Evolutionary conservation across 2,888 invertebrate genomes (phyloP).

Genomic region (Mellilla xanthometata): DNA sequence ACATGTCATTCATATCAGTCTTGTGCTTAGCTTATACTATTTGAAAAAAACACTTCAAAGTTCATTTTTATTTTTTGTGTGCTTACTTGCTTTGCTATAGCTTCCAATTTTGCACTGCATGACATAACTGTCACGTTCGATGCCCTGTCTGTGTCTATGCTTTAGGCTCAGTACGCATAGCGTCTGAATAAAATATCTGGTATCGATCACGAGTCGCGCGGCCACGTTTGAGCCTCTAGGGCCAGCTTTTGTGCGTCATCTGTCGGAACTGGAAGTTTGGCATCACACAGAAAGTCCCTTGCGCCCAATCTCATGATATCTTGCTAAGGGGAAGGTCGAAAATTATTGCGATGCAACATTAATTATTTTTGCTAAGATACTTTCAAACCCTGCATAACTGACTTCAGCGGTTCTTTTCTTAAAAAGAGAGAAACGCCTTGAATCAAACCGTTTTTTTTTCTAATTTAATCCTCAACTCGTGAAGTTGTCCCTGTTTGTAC

Average conservation of each 20-base stretch:
- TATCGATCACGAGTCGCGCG: constrained; percentile 33
- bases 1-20: too few species aligned
- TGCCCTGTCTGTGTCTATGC: constrained; percentile 12
- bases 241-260: constrained; percentile 37
- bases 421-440: too few species aligned
- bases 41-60: too few species aligned
- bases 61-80: too few species aligned
- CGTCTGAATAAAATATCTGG: constrained; percentile 23
- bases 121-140: constrained; percentile 1
- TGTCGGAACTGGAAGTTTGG: constrained; percentile 23
- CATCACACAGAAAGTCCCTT: constrained; percentile 38
- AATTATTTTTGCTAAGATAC: background rate
- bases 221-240: constrained; percentile 19
- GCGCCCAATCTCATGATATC: constrained; percentile 16
- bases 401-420: too few species aligned
- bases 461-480: too few species aligned
- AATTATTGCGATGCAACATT: background rate
- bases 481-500: too few species aligned
- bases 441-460: too few species aligned
- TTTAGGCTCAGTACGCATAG: constrained; percentile 12
- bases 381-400: background rate
- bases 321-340: too few species aligned
- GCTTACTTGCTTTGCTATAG: too few species aligned
- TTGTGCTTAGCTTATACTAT: too few species aligned
- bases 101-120: too few species aligned